These are phyloP conservation scores for Todiramphus saurophagus DNA, from an alignment of 2,113 vertebrate genomes.

Conservation along the genomic window DNA sequence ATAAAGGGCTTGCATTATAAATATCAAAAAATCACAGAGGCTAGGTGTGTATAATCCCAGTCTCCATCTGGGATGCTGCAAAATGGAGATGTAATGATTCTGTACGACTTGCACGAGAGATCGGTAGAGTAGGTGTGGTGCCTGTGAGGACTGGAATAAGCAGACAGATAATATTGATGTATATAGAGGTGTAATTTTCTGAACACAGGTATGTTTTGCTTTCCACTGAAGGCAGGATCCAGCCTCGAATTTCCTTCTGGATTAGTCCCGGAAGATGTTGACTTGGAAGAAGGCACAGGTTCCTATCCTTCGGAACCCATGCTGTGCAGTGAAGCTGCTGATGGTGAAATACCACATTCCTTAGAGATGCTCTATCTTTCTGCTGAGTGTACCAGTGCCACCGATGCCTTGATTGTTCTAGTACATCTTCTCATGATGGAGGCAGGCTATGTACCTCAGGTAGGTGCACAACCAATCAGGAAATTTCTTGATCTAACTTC, in stretches of 20 bases:
- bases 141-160: background rate
- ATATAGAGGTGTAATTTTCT: background rate
- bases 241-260: conserved; percentile 52
- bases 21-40: background rate
- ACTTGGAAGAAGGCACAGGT: conserved; percentile 55
- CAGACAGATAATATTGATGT: background rate
- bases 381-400: conserved; percentile 70
- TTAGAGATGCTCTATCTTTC: conserved; percentile 84
- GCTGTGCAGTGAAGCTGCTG: conserved; percentile 87
- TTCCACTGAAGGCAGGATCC: conserved; percentile 66
- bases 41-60: background rate
- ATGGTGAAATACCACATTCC: conserved; percentile 86
- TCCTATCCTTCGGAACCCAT: conserved; percentile 82
- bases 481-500: background rate
- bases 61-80: background rate
- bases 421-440: conserved; percentile 91
- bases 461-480: conserved; percentile 36
- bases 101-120: background rate
- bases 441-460: conserved; percentile 87
- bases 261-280: conserved; percentile 41
- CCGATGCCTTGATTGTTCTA: conserved; percentile 84
- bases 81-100: background rate
- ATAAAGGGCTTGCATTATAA: background rate
- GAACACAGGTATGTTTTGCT: background rate
- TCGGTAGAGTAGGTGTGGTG: background rate